phyloP scores from a whole-genome alignment of 2,888 invertebrate genomes.

The Harpalus rubripes region DNA sequence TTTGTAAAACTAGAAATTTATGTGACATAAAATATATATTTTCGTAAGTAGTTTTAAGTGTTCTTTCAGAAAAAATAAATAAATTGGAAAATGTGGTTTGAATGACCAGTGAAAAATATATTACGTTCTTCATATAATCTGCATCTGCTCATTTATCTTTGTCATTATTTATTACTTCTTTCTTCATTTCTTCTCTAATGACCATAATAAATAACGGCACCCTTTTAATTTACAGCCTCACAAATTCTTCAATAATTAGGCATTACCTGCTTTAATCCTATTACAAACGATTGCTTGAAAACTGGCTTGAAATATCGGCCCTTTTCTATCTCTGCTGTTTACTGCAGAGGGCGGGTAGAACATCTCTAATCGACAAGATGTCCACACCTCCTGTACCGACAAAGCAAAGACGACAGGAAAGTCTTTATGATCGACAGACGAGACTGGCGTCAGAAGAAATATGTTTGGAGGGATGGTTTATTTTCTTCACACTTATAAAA shows the following conservation, averaged over 20 bases:
- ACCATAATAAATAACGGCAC: neutral
- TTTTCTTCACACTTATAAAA: neutral
- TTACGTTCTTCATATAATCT: too few species aligned
- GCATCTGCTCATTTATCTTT: neutral
- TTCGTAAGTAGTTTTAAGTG: too few species aligned
- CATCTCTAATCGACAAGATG: conserved; percentile 5
- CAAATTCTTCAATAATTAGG: neutral
- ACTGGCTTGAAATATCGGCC: neutral
- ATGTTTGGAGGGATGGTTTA: neutral
- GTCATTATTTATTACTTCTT: neutral
- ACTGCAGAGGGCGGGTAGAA: neutral
- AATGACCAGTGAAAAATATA: too few species aligned
- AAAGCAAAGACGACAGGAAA: neutral
- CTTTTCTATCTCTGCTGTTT: neutral
- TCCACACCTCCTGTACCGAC: conserved; percentile 37
- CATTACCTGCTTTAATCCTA: neutral
- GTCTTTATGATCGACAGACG: neutral
- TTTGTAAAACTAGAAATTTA: too few species aligned
- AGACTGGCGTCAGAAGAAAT: neutral
- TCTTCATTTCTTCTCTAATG: neutral
- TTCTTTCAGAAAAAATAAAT: too few species aligned
- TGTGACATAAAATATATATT: too few species aligned
- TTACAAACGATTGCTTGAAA: neutral
- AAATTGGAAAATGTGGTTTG: too few species aligned
- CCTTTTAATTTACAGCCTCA: neutral